phyloP scores from a whole-genome alignment of 1,140 invertebrate genomes.

The Drosophila melanica region DNA sequence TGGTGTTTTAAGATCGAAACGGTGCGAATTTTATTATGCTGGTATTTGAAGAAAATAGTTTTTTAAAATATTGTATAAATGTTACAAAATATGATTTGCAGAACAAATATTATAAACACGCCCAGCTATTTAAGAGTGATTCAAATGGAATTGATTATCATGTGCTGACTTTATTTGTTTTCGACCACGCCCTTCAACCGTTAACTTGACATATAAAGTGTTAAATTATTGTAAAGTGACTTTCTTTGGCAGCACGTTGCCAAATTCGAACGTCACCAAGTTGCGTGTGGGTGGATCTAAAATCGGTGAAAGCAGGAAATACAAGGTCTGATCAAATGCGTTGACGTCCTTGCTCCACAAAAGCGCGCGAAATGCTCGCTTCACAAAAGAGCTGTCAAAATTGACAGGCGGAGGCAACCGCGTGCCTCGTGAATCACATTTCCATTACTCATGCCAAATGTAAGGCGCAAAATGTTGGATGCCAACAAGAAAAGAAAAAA shows the following conservation, averaged over 20 bases:
- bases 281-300: slow-evolving; percentile 46
- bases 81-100: too few relatives aligned
- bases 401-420: slow-evolving; percentile 55
- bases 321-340: slow-evolving; percentile 66
- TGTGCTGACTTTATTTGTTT: too few relatives aligned
- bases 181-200: too few relatives aligned
- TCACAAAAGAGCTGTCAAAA: slow-evolving; percentile 74
- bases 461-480: slow-evolving; percentile 53
- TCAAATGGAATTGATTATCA: too few relatives aligned
- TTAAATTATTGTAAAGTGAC: slow-evolving; percentile 56
- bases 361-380: slow-evolving; percentile 13
- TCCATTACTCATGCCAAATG: slow-evolving; percentile 65
- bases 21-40: too few relatives aligned
- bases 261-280: slow-evolving; percentile 19
- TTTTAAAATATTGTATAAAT: too few relatives aligned
- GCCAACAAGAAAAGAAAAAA: slow-evolving; percentile 36
- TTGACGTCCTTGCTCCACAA: slow-evolving; percentile 77
- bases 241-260: slow-evolving; percentile 51
- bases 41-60: too few relatives aligned
- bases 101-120: too few relatives aligned
- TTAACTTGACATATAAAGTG: slow-evolving; percentile 83
- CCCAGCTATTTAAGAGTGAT: too few relatives aligned
- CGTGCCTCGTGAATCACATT: slow-evolving; percentile 60
- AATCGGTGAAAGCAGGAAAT: slow-evolving; percentile 73
- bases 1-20: too few relatives aligned